Conservation (phyloP, 2,888 invertebrate genomes). For the Lithophane socia region DNA sequence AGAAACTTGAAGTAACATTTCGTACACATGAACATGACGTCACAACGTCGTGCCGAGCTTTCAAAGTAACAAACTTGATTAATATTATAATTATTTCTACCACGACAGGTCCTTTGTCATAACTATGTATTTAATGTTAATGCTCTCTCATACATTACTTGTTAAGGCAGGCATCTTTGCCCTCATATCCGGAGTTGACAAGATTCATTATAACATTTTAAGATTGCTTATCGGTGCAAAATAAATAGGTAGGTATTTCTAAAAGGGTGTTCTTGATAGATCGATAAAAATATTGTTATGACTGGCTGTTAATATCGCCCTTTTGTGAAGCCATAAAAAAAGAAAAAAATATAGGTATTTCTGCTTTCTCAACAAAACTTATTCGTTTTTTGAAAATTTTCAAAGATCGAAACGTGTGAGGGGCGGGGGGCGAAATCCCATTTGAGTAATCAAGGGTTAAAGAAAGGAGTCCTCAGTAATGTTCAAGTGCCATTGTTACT, state of each 20-base stretch:
- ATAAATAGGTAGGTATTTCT: neutral
- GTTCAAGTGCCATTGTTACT: neutral
- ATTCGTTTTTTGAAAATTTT: neutral
- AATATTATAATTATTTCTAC: conserved; percentile 40
- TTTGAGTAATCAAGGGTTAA: neutral
- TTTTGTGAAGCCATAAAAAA: neutral
- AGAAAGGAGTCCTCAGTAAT: neutral
- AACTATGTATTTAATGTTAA: conserved; percentile 37
- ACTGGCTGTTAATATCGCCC: neutral
- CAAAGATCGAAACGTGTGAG: neutral
- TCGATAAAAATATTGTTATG: conserved; percentile 4
- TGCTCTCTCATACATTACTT: conserved; percentile 15
- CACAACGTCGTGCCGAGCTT: neutral
- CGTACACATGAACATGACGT: neutral
- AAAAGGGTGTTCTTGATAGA: neutral
- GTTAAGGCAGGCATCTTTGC: conserved; percentile 1
- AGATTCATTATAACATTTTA: neutral
- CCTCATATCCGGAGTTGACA: conserved; percentile 13
- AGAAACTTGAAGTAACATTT: conserved; percentile 15
- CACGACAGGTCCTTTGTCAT: conserved; percentile 25
- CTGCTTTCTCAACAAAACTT: neutral
- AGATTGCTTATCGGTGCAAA: conserved; percentile 1
- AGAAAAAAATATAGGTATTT: no score
- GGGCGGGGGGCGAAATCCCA: neutral
- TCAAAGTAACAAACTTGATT: conserved; percentile 28